Conservation (phyloP, 2,797 vertebrate genomes). For the Gallirallus australis region DNA sequence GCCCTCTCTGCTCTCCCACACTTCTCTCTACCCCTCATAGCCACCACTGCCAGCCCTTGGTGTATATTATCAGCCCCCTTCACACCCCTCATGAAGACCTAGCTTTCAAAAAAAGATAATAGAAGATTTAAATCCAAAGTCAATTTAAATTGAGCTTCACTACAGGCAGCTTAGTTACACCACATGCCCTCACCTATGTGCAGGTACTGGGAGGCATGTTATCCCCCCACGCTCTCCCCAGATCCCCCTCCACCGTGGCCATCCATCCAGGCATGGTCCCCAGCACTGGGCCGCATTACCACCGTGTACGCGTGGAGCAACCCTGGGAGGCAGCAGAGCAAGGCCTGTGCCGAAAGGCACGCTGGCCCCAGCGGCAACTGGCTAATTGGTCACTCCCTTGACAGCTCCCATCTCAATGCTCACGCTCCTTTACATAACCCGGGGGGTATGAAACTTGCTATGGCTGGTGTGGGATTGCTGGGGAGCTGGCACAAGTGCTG, state of each 20-base stretch:
- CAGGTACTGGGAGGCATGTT: rapidly evolving
- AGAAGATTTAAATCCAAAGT: not conserved
- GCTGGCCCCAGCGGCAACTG: rapidly evolving
- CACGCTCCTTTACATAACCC: not conserved
- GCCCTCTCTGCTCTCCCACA: not conserved
- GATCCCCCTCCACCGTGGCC: rapidly evolving
- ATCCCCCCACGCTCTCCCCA: not conserved
- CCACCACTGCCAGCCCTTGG: not conserved
- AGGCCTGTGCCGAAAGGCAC: not conserved
- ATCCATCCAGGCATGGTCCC: rapidly evolving
- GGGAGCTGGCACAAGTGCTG: not conserved
- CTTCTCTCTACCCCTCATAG: not conserved
- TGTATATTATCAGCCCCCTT: not conserved
- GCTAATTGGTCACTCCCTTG: conserved; percentile 26
- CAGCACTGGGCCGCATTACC: rapidly evolving
- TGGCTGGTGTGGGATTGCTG: conserved; percentile 38
- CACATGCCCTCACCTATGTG: not conserved
- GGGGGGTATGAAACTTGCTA: not conserved
- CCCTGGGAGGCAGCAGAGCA: rapidly evolving
- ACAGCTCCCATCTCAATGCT: conserved; percentile 22
- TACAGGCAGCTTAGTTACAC: not conserved
- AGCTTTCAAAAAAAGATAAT: not conserved
- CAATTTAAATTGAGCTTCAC: not conserved
- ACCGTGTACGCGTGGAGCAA: not conserved
- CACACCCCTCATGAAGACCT: rapidly evolving